A percentile compares a stretch with the other conserved stretches of the same genome.
Evolutionary conservation across 2,888 invertebrate genomes (phyloP).

Genomic region (Napeogenes sylphis): DNA sequence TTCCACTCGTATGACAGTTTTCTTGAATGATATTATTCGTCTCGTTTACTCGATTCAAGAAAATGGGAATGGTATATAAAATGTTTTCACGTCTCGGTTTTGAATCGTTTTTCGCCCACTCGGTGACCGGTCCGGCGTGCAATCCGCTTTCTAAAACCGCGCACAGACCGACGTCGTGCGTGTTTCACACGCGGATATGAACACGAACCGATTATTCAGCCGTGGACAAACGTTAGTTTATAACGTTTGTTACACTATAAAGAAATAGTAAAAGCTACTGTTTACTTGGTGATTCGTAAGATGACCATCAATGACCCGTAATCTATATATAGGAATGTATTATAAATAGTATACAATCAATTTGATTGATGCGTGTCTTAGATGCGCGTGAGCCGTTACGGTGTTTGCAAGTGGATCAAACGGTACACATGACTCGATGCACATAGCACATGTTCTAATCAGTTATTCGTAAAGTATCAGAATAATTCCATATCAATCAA

Average conservation of each 20-base stretch:
- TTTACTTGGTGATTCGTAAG: background rate
- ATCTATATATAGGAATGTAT: background rate
- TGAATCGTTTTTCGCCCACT: conserved; percentile 50
- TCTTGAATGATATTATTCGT: conserved; percentile 30
- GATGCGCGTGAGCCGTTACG: conserved; percentile 48
- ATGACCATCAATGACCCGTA: background rate
- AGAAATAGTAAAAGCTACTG: conserved; percentile 10
- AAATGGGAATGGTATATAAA: conserved; percentile 35
- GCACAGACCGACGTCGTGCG: conserved; percentile 47
- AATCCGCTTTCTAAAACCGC: conserved; percentile 69
- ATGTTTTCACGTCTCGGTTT: conserved; percentile 43
- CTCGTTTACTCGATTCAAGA: conserved; percentile 10
- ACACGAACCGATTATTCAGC: conserved; percentile 34
- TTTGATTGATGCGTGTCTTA: conserved; percentile 38
- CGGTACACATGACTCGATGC: conserved; percentile 57
- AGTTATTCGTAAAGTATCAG: background rate
- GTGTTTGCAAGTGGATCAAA: conserved; percentile 59
- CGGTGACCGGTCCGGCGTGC: conserved; percentile 55
- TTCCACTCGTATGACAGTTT: conserved; percentile 46
- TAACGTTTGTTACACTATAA: conserved; percentile 15
- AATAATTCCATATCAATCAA: no score
- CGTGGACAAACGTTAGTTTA: conserved; percentile 27
- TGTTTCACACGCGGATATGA: conserved; percentile 66
- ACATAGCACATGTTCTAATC: conserved; percentile 30
- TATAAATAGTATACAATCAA: conserved; percentile 15